Evolutionary conservation across 2,797 vertebrate species (phyloP), one percentile per base, ranked within the genome.

Genomic region (Xenentodon cancila): DNA sequence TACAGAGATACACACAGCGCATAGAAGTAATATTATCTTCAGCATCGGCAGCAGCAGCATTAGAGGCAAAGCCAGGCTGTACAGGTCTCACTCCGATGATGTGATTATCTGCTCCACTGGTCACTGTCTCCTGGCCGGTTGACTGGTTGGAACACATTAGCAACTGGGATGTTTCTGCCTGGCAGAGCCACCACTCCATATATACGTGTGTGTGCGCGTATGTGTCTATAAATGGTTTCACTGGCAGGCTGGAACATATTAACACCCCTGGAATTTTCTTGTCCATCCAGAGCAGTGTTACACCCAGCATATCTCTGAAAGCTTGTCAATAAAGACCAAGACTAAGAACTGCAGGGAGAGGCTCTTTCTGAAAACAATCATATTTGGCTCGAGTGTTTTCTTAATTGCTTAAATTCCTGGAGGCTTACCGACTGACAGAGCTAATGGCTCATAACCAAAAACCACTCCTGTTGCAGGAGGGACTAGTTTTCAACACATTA

Each of bases 101-200:
- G 85, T 76, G 86, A 93, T 92, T 88, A 90, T 89, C 75, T 90
- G 81, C 91, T 93, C 84, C 90, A 88, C 86, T 94, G 91, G 80
- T 74, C 85, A 78, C 84, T 59, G 84, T 86, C 84, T 88, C 68
- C 74, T 77, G 65, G 72, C 77, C 79, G 82, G 54, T 85, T 79
- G 66, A 71, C 78, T 84, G 85, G 64, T 83, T 82, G 64, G 71
- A 92, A 90, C 89, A 88, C 86, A 94, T 92, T 91, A 92, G 88
- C 80, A 88, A 82, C 80, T 73, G 54, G 70, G 78, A 92, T 93
- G 92, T 92, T 92, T 91, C 82, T 91, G 88, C 79, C 89, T 92
- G 88, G 65, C 82, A 86, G 82, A 80, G 74, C 76, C 25, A 62
- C 81, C 74, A 79, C 49, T 55, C 60, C 50, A 34, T 57, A 53